Evolutionary conservation across 2,113 vertebrate genomes (phyloP).

Genomic region (Lepidothrix coronata): DNA sequence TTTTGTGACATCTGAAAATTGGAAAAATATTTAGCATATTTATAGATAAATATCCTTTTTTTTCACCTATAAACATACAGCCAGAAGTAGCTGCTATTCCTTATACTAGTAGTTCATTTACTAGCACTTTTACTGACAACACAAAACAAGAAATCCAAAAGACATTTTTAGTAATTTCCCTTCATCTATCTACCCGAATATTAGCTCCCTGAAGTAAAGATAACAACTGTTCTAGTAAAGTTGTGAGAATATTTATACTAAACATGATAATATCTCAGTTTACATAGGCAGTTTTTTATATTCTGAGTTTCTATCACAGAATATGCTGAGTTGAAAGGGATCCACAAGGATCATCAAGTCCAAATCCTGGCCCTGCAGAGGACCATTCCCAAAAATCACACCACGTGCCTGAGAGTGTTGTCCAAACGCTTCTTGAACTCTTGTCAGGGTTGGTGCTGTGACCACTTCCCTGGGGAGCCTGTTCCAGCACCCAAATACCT

Average conservation of each 20-base stretch:
- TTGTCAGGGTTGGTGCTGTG: background rate
- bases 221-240: background rate
- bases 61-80: background rate
- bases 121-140: background rate
- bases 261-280: background rate
- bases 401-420: too few species aligned
- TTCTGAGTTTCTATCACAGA: background rate
- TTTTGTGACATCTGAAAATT: background rate
- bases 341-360: background rate
- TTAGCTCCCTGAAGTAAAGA: background rate
- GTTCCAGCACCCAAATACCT: background rate
- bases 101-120: background rate
- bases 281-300: background rate
- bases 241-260: background rate
- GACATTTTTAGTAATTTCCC: background rate
- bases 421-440: background rate
- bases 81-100: background rate
- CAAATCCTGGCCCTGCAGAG: background rate
- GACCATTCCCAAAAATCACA: background rate
- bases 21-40: background rate
- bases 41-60: background rate
- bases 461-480: background rate
- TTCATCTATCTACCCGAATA: background rate
- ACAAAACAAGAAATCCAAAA: background rate
- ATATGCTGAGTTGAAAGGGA: background rate